These are phyloP conservation scores for Muscicapa striata DNA, from an alignment of 2,797 vertebrate species.

Conservation along the genomic window DNA sequence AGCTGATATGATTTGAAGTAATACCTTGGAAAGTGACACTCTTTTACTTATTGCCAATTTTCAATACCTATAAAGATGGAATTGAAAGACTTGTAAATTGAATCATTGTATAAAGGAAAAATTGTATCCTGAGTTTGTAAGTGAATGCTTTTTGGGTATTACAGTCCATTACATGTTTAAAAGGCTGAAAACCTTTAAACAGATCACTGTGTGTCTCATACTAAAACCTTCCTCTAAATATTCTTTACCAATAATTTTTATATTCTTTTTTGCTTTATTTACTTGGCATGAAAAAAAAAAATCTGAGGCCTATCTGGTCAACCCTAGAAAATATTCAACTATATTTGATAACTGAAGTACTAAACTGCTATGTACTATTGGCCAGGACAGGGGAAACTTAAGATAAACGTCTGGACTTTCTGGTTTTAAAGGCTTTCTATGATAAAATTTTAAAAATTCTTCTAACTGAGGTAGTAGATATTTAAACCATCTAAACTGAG, in stretches of 20 bases:
- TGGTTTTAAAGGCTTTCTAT: not conserved
- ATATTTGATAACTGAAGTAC: not conserved
- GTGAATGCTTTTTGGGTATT: not conserved
- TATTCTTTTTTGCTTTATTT: not conserved
- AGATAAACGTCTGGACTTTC: not conserved
- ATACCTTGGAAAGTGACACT: slow-evolving; percentile 43
- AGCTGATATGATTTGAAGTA: slow-evolving; percentile 47
- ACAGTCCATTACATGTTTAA: slow-evolving; percentile 17
- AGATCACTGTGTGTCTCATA: slow-evolving; percentile 8
- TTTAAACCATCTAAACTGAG: not conserved
- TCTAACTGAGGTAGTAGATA: not conserved
- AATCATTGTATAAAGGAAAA: slow-evolving; percentile 46
- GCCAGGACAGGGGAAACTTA: not conserved
- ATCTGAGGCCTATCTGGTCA: not conserved
- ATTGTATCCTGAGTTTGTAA: slow-evolving; percentile 28
- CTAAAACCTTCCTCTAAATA: slow-evolving; percentile 29
- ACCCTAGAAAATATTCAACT: not conserved
- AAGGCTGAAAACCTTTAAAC: slow-evolving; percentile 22
- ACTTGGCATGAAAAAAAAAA: not conserved
- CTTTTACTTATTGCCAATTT: slow-evolving; percentile 59
- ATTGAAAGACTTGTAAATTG: slow-evolving; percentile 68
- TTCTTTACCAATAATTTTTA: not conserved
- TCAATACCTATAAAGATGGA: slow-evolving; percentile 58
- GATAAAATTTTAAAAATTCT: not conserved
- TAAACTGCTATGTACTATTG: not conserved